These are phyloP conservation scores for Apodemia duryi DNA, from an alignment of 2,888 invertebrate genomes.

Conservation along the genomic window DNA sequence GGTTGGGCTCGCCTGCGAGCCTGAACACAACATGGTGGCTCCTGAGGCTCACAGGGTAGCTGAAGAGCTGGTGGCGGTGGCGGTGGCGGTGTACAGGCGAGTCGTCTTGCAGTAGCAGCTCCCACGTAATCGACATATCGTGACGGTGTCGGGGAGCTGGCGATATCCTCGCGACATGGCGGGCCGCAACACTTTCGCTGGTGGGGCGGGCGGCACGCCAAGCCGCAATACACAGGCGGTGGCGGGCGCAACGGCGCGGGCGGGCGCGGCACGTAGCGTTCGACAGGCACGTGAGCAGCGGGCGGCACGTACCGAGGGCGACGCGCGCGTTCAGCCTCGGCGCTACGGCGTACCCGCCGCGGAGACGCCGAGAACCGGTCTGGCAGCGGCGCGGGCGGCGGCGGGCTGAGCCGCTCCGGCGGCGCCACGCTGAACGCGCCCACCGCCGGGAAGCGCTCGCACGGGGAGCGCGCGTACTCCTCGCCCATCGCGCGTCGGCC, in stretches of 20 bases:
- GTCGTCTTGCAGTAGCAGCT: constrained; percentile 80
- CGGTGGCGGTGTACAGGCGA: constrained; percentile 74
- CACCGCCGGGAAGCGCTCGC: constrained; percentile 77
- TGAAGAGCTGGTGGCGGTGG: constrained; percentile 70
- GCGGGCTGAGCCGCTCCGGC: constrained; percentile 82
- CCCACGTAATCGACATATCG: constrained; percentile 82
- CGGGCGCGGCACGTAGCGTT: constrained; percentile 84
- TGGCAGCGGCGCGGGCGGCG: constrained; percentile 82
- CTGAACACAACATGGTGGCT: constrained; percentile 78
- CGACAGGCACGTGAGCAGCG: constrained; percentile 85
- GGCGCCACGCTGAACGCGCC: constrained; percentile 81
- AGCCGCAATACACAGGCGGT: constrained; percentile 77
- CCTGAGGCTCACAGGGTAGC: constrained; percentile 69
- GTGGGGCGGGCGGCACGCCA: constrained; percentile 66
- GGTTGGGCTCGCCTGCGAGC: constrained; percentile 78
- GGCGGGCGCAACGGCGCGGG: constrained; percentile 68
- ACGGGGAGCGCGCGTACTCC: constrained; percentile 75
- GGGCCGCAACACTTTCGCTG: constrained; percentile 70
- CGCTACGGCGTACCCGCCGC: constrained; percentile 82
- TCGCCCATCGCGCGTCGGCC: constrained; percentile 76
- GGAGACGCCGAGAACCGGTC: constrained; percentile 77
- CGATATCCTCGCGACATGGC: constrained; percentile 68
- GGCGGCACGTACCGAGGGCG: constrained; percentile 82
- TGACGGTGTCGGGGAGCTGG: constrained; percentile 65
- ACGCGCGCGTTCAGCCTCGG: constrained; percentile 82